phyloP scores from a whole-genome alignment of 2,113 vertebrate species.

The Candoia aspera region DNA sequence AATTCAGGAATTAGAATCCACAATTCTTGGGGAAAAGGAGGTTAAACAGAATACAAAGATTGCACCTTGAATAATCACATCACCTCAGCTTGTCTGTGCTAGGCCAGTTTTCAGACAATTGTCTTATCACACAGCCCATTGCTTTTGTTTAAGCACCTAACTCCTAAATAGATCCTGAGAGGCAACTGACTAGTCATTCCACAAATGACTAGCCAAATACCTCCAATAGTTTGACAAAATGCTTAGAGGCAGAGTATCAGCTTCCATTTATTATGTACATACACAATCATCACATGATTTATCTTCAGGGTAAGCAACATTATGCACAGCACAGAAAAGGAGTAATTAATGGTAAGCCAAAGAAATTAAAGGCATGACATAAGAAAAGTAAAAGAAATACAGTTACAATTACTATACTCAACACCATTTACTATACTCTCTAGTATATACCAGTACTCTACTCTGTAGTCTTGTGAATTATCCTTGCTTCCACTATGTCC shows the following conservation, averaged over 20 bases:
- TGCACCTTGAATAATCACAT: constrained; percentile 68
- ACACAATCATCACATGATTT: background rate
- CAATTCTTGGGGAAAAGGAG: constrained; percentile 65
- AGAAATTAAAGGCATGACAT: background rate
- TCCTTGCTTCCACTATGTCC: background rate
- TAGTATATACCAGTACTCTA: background rate
- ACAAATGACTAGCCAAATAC: background rate
- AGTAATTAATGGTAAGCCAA: background rate
- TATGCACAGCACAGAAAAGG: background rate
- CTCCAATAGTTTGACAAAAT: background rate
- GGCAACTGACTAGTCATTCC: background rate
- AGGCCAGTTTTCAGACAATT: constrained; percentile 48
- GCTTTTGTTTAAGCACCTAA: constrained; percentile 39
- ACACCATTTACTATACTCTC: background rate
- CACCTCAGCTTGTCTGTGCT: constrained; percentile 54
- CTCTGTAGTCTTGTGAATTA: background rate
- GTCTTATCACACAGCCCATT: constrained; percentile 42
- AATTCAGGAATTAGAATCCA: constrained; percentile 68
- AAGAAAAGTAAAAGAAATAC: background rate
- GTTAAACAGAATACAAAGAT: constrained; percentile 71
- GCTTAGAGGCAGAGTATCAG: background rate
- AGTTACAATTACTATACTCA: background rate
- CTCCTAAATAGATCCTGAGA: constrained; percentile 36
- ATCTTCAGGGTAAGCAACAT: background rate
- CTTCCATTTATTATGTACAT: background rate